Evolutionary conservation across 2,888 invertebrate genomes (phyloP).

Genomic region (Lasioglossum malachurum): DNA sequence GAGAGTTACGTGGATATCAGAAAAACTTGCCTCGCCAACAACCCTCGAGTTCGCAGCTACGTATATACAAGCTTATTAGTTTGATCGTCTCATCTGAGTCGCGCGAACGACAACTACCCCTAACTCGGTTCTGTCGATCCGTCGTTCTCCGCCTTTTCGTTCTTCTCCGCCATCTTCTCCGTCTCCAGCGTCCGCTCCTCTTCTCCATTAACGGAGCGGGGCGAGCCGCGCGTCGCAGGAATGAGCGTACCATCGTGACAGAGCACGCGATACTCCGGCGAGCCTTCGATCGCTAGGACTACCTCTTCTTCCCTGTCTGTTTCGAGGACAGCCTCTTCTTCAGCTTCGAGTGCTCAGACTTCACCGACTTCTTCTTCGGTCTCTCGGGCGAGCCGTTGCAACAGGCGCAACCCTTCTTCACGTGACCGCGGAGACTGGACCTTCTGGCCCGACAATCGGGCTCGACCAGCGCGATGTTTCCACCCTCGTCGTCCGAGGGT

Average conservation of each 20-base stretch:
- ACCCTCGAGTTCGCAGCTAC: constrained; percentile 37
- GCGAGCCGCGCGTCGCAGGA: constrained; percentile 19
- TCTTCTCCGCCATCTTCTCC: background rate
- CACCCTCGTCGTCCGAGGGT: constrained; percentile 80
- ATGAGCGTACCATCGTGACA: constrained; percentile 39
- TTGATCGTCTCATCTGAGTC: constrained; percentile 22
- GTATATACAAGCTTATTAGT: constrained; percentile 52
- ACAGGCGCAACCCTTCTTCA: constrained; percentile 88
- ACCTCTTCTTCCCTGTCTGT: constrained; percentile 82
- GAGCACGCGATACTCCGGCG: constrained; percentile 59
- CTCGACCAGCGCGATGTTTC: constrained; percentile 74
- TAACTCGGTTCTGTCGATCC: constrained; percentile 22
- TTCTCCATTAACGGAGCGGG: background rate
- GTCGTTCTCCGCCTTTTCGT: background rate
- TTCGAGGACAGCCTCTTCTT: constrained; percentile 80
- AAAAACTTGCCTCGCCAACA: constrained; percentile 38
- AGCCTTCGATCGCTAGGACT: constrained; percentile 80
- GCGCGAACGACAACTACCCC: constrained; percentile 6
- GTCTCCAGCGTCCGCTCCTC: background rate
- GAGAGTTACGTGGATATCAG: constrained; percentile 27
- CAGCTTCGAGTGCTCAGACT: constrained; percentile 77
- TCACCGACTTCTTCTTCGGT: constrained; percentile 85
- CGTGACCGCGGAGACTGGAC: constrained; percentile 86
- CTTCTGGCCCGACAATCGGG: constrained; percentile 80
- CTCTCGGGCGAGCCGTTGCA: constrained; percentile 87